phyloP scores from a whole-genome alignment of 2,888 invertebrate genomes.

The Pseudoips prasinana region DNA sequence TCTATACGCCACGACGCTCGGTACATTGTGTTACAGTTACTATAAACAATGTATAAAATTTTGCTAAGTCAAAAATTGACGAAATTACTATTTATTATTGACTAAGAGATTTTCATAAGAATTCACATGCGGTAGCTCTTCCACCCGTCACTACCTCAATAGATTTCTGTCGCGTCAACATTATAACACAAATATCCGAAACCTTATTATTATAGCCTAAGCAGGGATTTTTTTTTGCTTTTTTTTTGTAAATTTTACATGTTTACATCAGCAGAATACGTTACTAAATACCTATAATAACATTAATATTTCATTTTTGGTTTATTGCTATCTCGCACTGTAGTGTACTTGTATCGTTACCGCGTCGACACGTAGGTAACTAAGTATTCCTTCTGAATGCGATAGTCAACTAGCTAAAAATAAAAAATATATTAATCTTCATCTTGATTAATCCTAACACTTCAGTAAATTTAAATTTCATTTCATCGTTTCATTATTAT shows the following conservation, averaged over 20 bases:
- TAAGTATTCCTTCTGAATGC: conserved; percentile 65
- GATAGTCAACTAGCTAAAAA: conserved; percentile 80
- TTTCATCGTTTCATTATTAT: conserved; percentile 76
- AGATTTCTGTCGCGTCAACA: conserved; percentile 67
- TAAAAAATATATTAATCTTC: conserved; percentile 81
- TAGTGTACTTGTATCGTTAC: conserved; percentile 54
- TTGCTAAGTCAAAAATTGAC: conserved; percentile 82
- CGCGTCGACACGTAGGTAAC: conserved; percentile 54
- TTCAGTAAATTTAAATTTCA: conserved; percentile 67
- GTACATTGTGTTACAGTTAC: conserved; percentile 67
- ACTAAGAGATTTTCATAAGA: conserved; percentile 81
- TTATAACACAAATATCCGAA: conserved; percentile 70
- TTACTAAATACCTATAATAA: conserved; percentile 76
- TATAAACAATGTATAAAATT: conserved; percentile 81
- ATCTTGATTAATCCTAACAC: conserved; percentile 71
- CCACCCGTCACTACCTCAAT: conserved; percentile 53
- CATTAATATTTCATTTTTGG: conserved; percentile 79
- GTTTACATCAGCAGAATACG: conserved; percentile 79
- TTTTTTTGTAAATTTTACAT: conserved; percentile 73
- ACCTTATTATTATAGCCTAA: conserved; percentile 75
- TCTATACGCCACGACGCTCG: conserved; percentile 73
- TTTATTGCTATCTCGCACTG: conserved; percentile 79
- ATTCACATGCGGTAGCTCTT: conserved; percentile 72
- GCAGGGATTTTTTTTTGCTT: conserved; percentile 75
- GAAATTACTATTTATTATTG: conserved; percentile 77